Evolutionary conservation across 2,888 invertebrate species (phyloP).

Genomic region (Trachelus iudaicus): DNA sequence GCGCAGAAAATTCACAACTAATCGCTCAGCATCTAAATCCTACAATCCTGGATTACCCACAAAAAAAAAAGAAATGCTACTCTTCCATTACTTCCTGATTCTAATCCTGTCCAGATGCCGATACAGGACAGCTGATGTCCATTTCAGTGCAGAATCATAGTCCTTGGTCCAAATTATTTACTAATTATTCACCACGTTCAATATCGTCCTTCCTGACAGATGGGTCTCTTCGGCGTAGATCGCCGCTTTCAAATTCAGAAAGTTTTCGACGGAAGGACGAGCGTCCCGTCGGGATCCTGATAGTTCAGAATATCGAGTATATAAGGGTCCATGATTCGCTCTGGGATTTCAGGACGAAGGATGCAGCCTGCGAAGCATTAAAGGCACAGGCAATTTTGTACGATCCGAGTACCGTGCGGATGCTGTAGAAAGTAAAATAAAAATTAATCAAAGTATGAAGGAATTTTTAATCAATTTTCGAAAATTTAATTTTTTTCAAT

Average conservation of each 20-base stretch:
- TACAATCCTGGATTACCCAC: conserved; percentile 17
- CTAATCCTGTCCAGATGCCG: conserved; percentile 32
- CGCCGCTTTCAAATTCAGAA: conserved; percentile 15
- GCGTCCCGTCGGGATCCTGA: conserved; percentile 39
- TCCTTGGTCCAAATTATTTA: conserved; percentile 32
- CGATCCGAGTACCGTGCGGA: neutral
- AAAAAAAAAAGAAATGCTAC: conserved; percentile 11
- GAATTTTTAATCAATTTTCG: neutral
- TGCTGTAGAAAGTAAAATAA: neutral
- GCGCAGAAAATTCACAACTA: neutral
- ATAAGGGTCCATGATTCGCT: neutral
- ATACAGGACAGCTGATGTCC: neutral
- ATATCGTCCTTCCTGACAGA: conserved; percentile 29
- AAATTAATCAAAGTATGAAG: neutral
- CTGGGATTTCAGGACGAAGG: neutral
- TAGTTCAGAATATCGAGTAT: neutral
- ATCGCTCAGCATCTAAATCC: neutral
- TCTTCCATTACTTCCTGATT: conserved; percentile 18
- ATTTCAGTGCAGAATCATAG: neutral
- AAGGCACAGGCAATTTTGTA: neutral
- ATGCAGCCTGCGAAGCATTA: too few relatives aligned
- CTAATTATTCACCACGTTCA: conserved; percentile 31
- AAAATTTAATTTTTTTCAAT: neutral
- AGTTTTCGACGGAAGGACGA: conserved; percentile 21
- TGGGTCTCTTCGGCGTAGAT: conserved; percentile 27